Conservation (phyloP, 2,797 vertebrate species). For the Carduelis carduelis region DNA sequence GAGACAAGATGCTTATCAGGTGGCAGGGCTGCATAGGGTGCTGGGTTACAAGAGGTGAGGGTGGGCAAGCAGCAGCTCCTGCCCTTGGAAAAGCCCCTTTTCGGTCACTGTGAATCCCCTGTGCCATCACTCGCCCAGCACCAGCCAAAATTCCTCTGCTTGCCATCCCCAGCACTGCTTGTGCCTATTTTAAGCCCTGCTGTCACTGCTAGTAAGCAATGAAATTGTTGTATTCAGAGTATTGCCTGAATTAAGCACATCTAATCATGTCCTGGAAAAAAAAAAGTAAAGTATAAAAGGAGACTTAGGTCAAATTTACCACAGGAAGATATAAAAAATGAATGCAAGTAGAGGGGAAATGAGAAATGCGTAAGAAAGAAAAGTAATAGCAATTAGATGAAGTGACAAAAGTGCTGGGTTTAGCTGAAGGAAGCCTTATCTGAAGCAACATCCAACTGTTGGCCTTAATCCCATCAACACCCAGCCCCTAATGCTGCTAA, state of each 20-base stretch:
- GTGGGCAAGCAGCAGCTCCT: background rate
- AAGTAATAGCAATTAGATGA: background rate
- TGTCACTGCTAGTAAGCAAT: background rate
- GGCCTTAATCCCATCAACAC: background rate
- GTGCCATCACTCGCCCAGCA: background rate
- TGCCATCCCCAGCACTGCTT: background rate
- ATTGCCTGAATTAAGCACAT: background rate
- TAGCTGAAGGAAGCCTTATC: background rate
- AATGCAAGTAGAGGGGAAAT: background rate
- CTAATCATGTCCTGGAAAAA: background rate
- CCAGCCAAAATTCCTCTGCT: background rate
- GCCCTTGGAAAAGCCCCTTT: background rate
- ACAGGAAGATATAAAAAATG: background rate
- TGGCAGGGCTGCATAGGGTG: background rate
- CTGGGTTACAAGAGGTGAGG: rapidly evolving
- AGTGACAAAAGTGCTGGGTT: background rate
- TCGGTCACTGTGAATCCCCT: background rate
- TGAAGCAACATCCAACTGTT: background rate
- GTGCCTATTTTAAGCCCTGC: background rate
- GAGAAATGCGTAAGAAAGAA: background rate
- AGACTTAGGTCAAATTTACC: background rate
- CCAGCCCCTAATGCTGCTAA: background rate
- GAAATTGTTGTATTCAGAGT: background rate
- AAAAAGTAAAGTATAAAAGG: background rate
- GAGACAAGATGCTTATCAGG: background rate